phyloP scores from a whole-genome alignment of 2,888 invertebrate species.

The Eledona agricola region DNA sequence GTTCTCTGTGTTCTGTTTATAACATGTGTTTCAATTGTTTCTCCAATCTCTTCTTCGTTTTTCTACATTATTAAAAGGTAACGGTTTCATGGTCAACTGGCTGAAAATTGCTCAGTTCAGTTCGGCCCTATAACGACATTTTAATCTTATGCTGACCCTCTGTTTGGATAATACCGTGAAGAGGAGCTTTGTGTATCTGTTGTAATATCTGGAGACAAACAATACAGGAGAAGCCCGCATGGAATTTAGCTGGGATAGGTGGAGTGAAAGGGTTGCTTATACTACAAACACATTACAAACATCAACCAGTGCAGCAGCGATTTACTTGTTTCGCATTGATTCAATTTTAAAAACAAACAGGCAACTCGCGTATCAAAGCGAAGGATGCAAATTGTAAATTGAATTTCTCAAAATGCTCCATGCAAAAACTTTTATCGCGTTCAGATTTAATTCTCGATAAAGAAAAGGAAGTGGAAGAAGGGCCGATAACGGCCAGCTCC shows the following conservation, averaged over 20 bases:
- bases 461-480: conserved; percentile 42
- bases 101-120: conserved; percentile 13
- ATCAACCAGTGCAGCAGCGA: too few relatives aligned
- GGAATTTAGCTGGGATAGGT: conserved; percentile 28
- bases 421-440: conserved; percentile 20
- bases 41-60: too few relatives aligned
- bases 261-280: conserved; percentile 11
- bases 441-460: conserved; percentile 49
- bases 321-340: too few relatives aligned
- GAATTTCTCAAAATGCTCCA: conserved; percentile 17
- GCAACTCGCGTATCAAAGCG: too few relatives aligned
- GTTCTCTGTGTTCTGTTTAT: too few relatives aligned
- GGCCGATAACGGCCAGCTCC: conserved; percentile 43
- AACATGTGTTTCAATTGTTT: too few relatives aligned
- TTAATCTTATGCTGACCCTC: conserved; percentile 33
- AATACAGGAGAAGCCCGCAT: conserved; percentile 34
- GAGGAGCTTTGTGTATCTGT: conserved; percentile 32
- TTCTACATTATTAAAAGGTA: too few relatives aligned
- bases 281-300: too few relatives aligned
- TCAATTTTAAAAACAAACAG: too few relatives aligned
- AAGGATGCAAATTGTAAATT: too few relatives aligned
- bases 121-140: conserved; percentile 30
- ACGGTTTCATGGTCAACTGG: too few relatives aligned
- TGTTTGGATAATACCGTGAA: conserved; percentile 32
- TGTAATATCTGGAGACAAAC: conserved; percentile 36